Conservation (phyloP, 2,113 vertebrate species). For the Arenaria interpres region DNA sequence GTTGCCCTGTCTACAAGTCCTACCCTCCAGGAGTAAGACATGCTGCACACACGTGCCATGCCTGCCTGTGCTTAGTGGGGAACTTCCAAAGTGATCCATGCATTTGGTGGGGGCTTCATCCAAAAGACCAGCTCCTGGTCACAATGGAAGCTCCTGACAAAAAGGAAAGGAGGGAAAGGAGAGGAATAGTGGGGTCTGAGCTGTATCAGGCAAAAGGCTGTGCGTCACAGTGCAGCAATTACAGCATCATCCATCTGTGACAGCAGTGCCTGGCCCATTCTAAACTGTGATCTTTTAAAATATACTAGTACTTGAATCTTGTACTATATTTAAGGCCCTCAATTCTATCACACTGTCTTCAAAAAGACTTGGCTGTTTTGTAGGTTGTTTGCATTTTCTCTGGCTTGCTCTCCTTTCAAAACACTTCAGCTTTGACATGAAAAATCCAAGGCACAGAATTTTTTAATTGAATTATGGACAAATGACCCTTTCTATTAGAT, state of each 20-base stretch:
- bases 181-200: background rate
- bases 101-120: background rate
- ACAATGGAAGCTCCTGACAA: background rate
- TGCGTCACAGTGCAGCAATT: background rate
- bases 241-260: background rate
- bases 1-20: background rate
- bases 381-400: background rate
- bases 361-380: background rate
- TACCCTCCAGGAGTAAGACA: background rate
- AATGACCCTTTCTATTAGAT: background rate
- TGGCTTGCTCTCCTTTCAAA: background rate
- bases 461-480: background rate
- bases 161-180: background rate
- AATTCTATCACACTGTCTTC: background rate
- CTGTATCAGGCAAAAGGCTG: background rate
- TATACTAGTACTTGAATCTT: background rate
- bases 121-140: background rate
- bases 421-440: background rate
- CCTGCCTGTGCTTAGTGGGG: background rate
- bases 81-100: background rate
- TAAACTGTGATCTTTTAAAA: background rate
- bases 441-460: background rate
- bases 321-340: background rate
- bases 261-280: background rate
- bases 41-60: background rate